Conservation (phyloP, 2,888 invertebrate genomes). For the Arge pagana region DNA sequence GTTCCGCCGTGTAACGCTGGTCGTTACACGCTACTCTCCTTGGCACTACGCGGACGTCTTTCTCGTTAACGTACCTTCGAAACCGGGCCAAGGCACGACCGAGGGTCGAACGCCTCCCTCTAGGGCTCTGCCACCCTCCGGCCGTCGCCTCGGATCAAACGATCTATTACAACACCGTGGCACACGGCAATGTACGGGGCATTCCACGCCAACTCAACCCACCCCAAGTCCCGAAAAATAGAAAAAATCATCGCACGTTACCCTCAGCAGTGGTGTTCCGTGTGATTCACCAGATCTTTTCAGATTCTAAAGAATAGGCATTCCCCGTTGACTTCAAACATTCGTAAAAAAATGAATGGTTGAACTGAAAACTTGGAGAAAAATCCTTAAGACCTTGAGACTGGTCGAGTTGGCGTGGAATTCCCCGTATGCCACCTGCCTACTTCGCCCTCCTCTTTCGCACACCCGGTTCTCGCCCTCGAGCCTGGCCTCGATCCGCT, state of each 20-base stretch:
- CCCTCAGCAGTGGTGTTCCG: conserved; percentile 21
- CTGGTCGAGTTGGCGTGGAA: background rate
- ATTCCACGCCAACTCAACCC: conserved; percentile 29
- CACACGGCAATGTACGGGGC: no score
- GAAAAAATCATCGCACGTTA: conserved; percentile 26
- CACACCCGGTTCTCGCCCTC: no score
- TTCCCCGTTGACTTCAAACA: no score
- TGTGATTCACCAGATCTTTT: conserved; percentile 31
- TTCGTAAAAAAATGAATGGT: no score
- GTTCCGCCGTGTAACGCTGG: conserved; percentile 12
- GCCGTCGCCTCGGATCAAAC: conserved; percentile 41
- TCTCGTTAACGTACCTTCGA: conserved; percentile 10
- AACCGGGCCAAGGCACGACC: conserved; percentile 9
- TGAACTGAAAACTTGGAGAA: background rate
- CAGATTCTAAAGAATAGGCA: no score
- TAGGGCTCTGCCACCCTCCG: background rate
- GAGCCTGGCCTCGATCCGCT: no score
- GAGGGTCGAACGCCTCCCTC: conserved; percentile 11
- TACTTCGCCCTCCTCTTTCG: background rate
- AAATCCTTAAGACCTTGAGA: background rate
- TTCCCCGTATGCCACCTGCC: background rate
- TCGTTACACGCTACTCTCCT: conserved; percentile 10
- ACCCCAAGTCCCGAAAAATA: conserved; percentile 18
- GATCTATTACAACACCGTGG: conserved; percentile 47
- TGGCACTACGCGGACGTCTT: background rate